Conservation (phyloP, 2,888 invertebrate genomes). For the Orthosia cruda region DNA sequence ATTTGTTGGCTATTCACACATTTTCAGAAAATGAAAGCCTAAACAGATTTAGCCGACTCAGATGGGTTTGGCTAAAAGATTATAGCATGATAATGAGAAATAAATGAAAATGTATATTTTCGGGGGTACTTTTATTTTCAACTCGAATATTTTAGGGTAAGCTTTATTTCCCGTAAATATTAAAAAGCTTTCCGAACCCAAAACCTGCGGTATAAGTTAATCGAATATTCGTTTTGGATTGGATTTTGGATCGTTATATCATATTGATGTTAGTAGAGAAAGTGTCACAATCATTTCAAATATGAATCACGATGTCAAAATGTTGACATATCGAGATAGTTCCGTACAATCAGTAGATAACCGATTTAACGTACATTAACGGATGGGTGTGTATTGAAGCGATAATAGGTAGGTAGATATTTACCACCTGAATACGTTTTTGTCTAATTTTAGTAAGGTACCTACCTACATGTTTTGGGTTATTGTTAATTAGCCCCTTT, state of each 20-base stretch:
- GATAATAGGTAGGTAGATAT: neutral
- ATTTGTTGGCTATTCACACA: slow-evolving; percentile 56
- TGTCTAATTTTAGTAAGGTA: neutral
- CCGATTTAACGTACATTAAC: slow-evolving; percentile 31
- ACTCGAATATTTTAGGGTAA: slow-evolving; percentile 28
- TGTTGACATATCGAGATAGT: slow-evolving; percentile 24
- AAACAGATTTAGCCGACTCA: slow-evolving; percentile 55
- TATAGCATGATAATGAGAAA: slow-evolving; percentile 48
- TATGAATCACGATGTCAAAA: slow-evolving; percentile 18
- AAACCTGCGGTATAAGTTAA: neutral
- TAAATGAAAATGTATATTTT: slow-evolving; percentile 50
- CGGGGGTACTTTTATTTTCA: slow-evolving; percentile 31
- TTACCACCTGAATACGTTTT: slow-evolving; percentile 16
- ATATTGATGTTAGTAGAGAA: slow-evolving; percentile 6
- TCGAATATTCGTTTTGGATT: too few relatives aligned
- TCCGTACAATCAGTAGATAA: slow-evolving; percentile 46
- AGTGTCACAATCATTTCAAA: slow-evolving; percentile 30
- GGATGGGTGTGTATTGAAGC: slow-evolving; percentile 17
- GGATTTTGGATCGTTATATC: slow-evolving; percentile 1
- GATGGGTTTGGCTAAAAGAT: slow-evolving; percentile 53
- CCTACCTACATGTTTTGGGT: neutral
- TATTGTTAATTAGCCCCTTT: slow-evolving; percentile 38
- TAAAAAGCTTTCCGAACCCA: slow-evolving; percentile 13
- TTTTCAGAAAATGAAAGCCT: slow-evolving; percentile 53
- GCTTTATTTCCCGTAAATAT: slow-evolving; percentile 20